Base-by-base conservation (phyloP, 2,113 vertebrate species). In the Pituophis catenifer region DNA sequence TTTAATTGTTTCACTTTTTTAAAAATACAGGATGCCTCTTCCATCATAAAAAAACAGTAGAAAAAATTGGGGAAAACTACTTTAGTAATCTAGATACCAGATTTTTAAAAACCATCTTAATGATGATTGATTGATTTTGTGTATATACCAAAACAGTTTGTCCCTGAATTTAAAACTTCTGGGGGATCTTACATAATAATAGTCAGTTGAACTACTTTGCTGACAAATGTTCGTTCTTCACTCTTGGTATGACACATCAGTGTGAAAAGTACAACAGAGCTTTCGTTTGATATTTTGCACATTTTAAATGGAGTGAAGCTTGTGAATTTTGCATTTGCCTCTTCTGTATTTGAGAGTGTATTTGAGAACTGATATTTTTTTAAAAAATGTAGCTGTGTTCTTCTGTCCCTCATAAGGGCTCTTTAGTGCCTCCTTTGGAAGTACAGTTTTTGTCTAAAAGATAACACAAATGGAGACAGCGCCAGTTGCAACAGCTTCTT, bases 401-500 rank as follows among this genome's bases (percentile, higher is more conserved):
- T 90, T 92, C 62, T 95, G 94, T 96, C 96, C 95, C 33, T 96
- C 85, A 15, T 50, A 91, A 94, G 86, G 90, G 44, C 87, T 50
- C 59, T 81, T 86, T 90, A 86, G 93, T 86, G 90, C 91, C 92
- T 53, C 93, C 58, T 94, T 95, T 95, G 81, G 93, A 90, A 94
- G 24, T 93, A 70, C 0, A 62, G 59, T 95, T 88, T 91, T 0
- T 93, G 0, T 54, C 94, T 96, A 92, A 92, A 65, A 92, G 8
- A 54, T 90, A 23, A 91, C 59, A 93, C 94, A 65, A 13, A 95
- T 93, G 95, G 96, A 96, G 95, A 85, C 93, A 55, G 94, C 94
- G 96, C 90, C 93, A 91, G 91, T 95, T 95, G 95, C 94, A 95
- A n/a, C 48, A 93, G 93, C 90, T 96, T 96, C 96, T 97, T 96